Evolutionary conservation across 2,888 invertebrate genomes (phyloP).

Genomic region (Tryphoninae sp.): DNA sequence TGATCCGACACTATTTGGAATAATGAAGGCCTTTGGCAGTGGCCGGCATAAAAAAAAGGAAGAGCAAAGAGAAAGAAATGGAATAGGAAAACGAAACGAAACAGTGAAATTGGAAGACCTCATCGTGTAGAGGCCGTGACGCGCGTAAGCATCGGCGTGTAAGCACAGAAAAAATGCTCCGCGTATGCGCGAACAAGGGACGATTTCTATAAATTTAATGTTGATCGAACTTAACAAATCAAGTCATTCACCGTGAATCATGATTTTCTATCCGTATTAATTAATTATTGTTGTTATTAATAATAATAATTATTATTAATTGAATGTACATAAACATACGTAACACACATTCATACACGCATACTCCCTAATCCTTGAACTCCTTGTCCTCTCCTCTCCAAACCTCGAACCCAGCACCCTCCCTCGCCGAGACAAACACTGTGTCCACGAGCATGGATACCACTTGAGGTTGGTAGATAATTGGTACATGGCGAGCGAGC

Average conservation of each 20-base stretch:
- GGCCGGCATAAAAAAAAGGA: constrained; percentile 7
- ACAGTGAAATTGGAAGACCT: constrained; percentile 35
- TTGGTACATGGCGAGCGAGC: constrained; percentile 60
- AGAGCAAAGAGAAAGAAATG: not conserved
- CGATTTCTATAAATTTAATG: constrained; percentile 70
- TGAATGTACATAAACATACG: constrained; percentile 80
- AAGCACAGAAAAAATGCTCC: constrained; percentile 57
- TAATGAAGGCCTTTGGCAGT: constrained; percentile 28
- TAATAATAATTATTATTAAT: constrained; percentile 80
- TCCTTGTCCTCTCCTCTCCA: constrained; percentile 15
- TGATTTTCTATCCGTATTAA: constrained; percentile 81
- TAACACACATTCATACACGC: constrained; percentile 75
- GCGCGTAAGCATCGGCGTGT: constrained; percentile 29
- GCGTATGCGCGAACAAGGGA: constrained; percentile 61
- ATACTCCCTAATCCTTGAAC: constrained; percentile 54
- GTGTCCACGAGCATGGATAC: constrained; percentile 59
- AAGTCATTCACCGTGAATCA: constrained; percentile 79
- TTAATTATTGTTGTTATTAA: constrained; percentile 81
- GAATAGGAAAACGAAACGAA: constrained; percentile 14
- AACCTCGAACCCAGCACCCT: constrained; percentile 2
- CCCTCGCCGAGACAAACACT: constrained; percentile 51
- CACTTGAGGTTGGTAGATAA: constrained; percentile 63
- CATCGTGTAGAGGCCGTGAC: constrained; percentile 42
- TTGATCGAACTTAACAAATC: constrained; percentile 74
- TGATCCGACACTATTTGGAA: constrained; percentile 50